Conservation (phyloP, 2,888 invertebrate species). For the Cybosia mesomella region DNA sequence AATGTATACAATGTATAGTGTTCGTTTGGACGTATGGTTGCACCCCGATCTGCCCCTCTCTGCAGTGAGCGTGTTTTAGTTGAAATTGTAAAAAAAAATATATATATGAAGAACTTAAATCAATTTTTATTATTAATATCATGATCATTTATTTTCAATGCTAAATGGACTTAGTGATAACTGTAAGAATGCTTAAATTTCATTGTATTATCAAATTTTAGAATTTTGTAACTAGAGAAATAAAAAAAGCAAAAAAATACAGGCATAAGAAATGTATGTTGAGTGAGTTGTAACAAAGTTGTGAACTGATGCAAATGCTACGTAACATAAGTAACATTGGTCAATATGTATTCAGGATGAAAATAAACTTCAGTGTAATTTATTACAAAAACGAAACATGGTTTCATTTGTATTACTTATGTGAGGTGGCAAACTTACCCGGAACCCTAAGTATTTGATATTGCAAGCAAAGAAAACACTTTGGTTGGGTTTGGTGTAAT, state of each 20-base stretch:
- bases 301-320: slow-evolving; percentile 72
- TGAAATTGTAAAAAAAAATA: slow-evolving; percentile 81
- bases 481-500: not conserved
- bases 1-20: slow-evolving; percentile 87
- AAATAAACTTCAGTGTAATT: slow-evolving; percentile 87
- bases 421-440: not conserved
- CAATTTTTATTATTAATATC: slow-evolving; percentile 82
- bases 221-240: slow-evolving; percentile 82
- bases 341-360: slow-evolving; percentile 85
- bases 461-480: not conserved
- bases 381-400: slow-evolving; percentile 70
- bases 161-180: slow-evolving; percentile 83
- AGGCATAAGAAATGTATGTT: slow-evolving; percentile 79
- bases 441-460: not conserved
- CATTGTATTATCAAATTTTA: slow-evolving; percentile 82
- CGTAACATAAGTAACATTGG: slow-evolving; percentile 72
- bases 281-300: slow-evolving; percentile 81
- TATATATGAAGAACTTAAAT: slow-evolving; percentile 77
- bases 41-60: slow-evolving; percentile 71
- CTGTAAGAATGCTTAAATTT: slow-evolving; percentile 85
- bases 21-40: slow-evolving; percentile 84
- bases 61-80: slow-evolving; percentile 80
- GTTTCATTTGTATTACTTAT: slow-evolving; percentile 50
- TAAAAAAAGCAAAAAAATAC: slow-evolving; percentile 66
- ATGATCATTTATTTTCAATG: slow-evolving; percentile 84